Evolutionary conservation across 2,797 vertebrate genomes (phyloP), one percentile per base, ranked within the genome.

Genomic region (Aldrovandia affinis): DNA sequence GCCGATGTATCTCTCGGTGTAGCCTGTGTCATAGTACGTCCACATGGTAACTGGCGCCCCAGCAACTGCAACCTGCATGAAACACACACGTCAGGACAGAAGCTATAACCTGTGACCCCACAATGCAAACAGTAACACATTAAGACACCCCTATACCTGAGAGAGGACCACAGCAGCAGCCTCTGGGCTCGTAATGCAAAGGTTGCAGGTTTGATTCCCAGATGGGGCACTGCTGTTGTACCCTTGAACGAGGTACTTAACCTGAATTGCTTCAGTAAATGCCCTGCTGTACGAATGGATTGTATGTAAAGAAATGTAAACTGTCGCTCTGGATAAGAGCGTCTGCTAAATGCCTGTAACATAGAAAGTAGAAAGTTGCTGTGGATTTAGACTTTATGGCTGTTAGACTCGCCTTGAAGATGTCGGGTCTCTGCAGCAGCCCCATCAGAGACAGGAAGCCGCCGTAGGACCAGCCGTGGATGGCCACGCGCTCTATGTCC

Each of bases 1-100:
- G 14, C 96, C 95, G 95, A 96, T 96, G 81, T 96, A 96, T 22
- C 95, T 94, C 84, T 96, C 96, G 0, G 96, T 96, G 89, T 96
- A 96, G 0, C 96, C 95, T 2, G 95, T 96, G 85, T 96, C 95
- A 2, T 96, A 96, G 89, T 96, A 96, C 63, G 95, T 93, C 96
- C 96, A 96, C 86, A 96, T 91, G 0, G 95, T 96, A 82, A 96
- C 96, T 0, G 95, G 96, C 0, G 95, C 96, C 68, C 95, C 95
- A 0, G 95, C 96, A 81, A 96, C 86, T 7, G 96, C 95, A 39
- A 96, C 96, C 96, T 96, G 89, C 33, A 80, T 0, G n/a, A 86
- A 79, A 44, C 25, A 52, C n/a, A n/a, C 55, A 57, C 3, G 55
- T 15, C n/a, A 15, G 65, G n/a, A 52, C 47, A 28, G 14, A 28